phyloP scores from a whole-genome alignment of 2,113 vertebrate genomes.

The Puntigrus tetrazona region DNA sequence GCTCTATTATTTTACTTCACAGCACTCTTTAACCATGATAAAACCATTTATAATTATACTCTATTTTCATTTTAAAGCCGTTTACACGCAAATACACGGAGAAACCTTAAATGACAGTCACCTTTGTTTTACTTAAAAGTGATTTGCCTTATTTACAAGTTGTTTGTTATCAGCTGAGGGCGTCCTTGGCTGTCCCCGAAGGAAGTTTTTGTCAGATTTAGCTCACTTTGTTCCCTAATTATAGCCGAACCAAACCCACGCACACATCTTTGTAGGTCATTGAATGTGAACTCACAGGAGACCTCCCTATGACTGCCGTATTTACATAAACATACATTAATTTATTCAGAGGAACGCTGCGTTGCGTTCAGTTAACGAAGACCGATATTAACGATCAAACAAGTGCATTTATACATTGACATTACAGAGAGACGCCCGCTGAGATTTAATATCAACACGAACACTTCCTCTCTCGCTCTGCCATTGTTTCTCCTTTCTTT shows the following conservation, averaged over 20 bases:
- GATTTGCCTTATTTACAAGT: background rate
- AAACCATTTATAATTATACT: background rate
- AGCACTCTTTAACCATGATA: background rate
- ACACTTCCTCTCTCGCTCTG: background rate
- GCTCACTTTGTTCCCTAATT: slow-evolving; percentile 14
- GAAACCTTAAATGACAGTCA: background rate
- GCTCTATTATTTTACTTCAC: too few species aligned
- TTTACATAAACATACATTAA: background rate
- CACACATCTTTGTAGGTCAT: background rate
- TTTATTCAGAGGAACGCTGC: background rate
- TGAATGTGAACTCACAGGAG: background rate
- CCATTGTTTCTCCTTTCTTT: slow-evolving; percentile 3
- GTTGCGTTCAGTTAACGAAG: background rate
- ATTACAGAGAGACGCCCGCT: background rate
- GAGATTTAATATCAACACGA: slow-evolving; percentile 14
- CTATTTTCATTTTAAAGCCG: background rate
- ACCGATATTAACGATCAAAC: background rate
- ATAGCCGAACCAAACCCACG: background rate
- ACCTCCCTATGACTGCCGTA: background rate
- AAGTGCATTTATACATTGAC: background rate
- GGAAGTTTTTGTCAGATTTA: slow-evolving; percentile 14
- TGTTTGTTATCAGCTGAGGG: background rate
- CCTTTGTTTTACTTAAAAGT: background rate
- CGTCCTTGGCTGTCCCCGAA: background rate
- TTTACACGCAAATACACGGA: background rate